Base-by-base conservation (phyloP, 2,113 vertebrate species). In the Onychorhynchus coronatus region DNA sequence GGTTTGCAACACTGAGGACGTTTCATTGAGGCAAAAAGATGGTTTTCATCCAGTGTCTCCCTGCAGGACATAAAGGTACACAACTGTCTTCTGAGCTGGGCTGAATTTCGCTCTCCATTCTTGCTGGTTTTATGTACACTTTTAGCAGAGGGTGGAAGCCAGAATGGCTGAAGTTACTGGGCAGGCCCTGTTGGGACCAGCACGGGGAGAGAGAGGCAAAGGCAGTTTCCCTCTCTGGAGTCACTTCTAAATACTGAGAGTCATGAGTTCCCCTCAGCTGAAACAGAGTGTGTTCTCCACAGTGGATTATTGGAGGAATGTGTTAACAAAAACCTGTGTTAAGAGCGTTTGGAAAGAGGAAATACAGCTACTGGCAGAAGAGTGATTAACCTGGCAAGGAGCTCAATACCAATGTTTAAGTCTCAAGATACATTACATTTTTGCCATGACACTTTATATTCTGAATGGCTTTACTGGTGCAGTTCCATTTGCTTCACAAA, bases 401-500 rank as follows among this genome's bases (percentile, higher is more conserved):
- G 33, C 65, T 90, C 37, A 42, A 52, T 84, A 65, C 41, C 28
- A 10, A 6, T 62, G 62, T 68, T 93, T 68, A 53, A 78, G 91
- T 82, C 49, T 61, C 88, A 75, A 39, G 83, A 39, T 35, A 44
- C 3, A 10, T 67, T 67, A 22, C 31, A 3, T 75, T 89, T 96
- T 87, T 89, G 37, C 53, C 31, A 17, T 35, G 74, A 70, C 62
- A 46, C 50, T 81, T 79, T 44, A 8, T 61, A 53, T 83, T 77
- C 49, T 50, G 73, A 82, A 85, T 66, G 85, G 37, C 78, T 91
- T 85, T 83, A 35, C 37, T 65, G 55, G 25, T 87, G 58, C 66
- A 49, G 41, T 68, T 91, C n/a, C 58, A 28, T 89, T 95, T 93
- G 73, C 55, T 92, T 89, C 84, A 55, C 80, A 94, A 91, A 74